Base-by-base conservation (phyloP, 2,888 invertebrate species). In the Mamestra brassicae region DNA sequence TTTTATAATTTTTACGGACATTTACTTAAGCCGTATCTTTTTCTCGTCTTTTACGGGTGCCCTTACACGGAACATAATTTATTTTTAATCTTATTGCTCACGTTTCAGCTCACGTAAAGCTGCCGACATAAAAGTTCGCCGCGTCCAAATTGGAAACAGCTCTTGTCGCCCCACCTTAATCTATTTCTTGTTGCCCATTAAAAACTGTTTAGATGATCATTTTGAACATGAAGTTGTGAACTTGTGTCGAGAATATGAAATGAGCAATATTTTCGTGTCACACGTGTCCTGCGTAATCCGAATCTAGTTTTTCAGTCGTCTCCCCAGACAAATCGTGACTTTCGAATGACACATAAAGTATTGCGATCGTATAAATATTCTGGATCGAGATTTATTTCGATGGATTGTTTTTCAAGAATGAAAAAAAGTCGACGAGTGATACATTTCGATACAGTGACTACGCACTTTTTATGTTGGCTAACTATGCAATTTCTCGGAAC, bases 31-130 rank as follows among this genome's bases (percentile, higher is more conserved):
- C 83, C 78, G 71, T 85, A 84, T 88, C 89, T 87, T 85, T 85
- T 87, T 86, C 80, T 78, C 83, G 17, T 54, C 85, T 84, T 93
- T 92, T 92, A 93, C 89, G 90, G 85, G 89, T 88, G 87, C 90
- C 91, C 90, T 92, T 90, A 90, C 89, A 90, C 91, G 85, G 87
- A 92, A 93, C 92, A 93, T 95, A 94, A 95, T 95, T 95, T 94
- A 95, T 95, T 94, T 95, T 95, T 94, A 95, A 95, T 95, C 94
- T 94, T 92, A 94, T 95, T 93, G 93, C 94, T 95, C 92, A 91
- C 92, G 93, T 95, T 95, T 95, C 95, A 93, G 92, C 93, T 95
- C 95, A 96, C 95, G 95, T 96, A 94, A 93, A 90, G 91, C 92
- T 90, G 91, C 92, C 93, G 93, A 94, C 95, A 94, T 96, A 95